These are phyloP conservation scores for Myotis planiceps DNA, from an alignment of 2,797 vertebrate species.

Conservation along the genomic window DNA sequence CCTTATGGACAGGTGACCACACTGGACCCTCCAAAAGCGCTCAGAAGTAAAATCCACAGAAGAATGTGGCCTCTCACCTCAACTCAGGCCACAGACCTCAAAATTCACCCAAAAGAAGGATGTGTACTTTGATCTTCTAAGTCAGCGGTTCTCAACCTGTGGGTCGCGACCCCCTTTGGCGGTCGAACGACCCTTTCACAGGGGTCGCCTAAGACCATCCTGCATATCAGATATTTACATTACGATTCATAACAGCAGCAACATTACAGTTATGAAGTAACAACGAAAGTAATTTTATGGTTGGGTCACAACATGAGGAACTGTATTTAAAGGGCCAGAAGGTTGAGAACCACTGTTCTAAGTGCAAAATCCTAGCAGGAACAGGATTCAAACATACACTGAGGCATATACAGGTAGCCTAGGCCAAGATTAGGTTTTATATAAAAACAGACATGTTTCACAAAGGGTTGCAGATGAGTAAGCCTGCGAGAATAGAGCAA, in stretches of 20 bases:
- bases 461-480: background rate
- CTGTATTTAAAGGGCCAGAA: too few relatives aligned
- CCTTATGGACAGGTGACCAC: background rate
- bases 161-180: too few relatives aligned
- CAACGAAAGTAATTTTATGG: too few relatives aligned
- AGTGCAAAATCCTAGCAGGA: conserved; percentile 34
- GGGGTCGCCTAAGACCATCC: too few relatives aligned
- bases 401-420: background rate
- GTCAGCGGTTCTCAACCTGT: background rate
- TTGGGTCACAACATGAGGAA: too few relatives aligned
- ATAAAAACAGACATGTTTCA: background rate
- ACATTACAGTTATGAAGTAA: too few relatives aligned
- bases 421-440: background rate
- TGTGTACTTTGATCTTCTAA: conserved; percentile 34
- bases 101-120: background rate
- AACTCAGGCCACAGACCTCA: conserved; percentile 30
- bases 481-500: conserved; percentile 1
- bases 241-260: too few relatives aligned
- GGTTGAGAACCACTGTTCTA: background rate
- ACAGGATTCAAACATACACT: conserved; percentile 3
- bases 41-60: background rate
- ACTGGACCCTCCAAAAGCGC: background rate
- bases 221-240: too few relatives aligned
- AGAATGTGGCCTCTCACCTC: background rate
- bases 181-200: too few relatives aligned